A percentile compares a stretch with the other conserved stretches of the same genome.
Evolutionary conservation across 2,113 vertebrate genomes (phyloP).

Genomic region (Macroglossus sobrinus): DNA sequence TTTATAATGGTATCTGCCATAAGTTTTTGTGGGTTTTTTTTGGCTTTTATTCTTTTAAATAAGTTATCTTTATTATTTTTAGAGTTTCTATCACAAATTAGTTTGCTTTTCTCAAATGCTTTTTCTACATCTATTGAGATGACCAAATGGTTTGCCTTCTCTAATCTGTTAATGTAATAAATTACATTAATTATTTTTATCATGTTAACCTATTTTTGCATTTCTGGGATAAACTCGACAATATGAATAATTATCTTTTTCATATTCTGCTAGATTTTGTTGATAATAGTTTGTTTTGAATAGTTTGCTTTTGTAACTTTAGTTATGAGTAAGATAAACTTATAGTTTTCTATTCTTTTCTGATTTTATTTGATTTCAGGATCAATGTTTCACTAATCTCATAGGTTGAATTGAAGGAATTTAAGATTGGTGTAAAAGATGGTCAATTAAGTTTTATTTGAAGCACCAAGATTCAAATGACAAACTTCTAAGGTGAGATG

Average conservation of each 20-base stretch:
- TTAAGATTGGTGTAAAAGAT: background rate
- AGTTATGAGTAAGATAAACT: background rate
- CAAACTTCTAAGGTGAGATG: background rate
- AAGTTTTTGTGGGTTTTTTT: background rate
- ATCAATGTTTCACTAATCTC: background rate
- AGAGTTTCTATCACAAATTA: background rate
- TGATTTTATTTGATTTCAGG: background rate
- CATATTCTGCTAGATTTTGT: background rate
- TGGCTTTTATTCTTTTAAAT: background rate
- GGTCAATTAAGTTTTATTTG: background rate
- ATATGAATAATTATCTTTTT: background rate
- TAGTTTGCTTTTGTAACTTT: slow-evolving; percentile 8
- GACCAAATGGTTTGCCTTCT: background rate
- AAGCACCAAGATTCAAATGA: background rate
- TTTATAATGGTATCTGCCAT: background rate
- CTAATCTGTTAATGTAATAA: background rate
- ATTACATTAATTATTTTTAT: background rate
- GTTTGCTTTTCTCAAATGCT: background rate
- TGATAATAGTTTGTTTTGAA: background rate
- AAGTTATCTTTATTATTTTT: background rate
- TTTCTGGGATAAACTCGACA: background rate
- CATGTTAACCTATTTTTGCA: background rate
- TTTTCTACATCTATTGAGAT: background rate
- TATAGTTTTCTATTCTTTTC: background rate
- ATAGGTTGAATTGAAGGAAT: background rate